Base-by-base conservation (phyloP, 2,797 vertebrate species). In the Thunnus albacares region DNA sequence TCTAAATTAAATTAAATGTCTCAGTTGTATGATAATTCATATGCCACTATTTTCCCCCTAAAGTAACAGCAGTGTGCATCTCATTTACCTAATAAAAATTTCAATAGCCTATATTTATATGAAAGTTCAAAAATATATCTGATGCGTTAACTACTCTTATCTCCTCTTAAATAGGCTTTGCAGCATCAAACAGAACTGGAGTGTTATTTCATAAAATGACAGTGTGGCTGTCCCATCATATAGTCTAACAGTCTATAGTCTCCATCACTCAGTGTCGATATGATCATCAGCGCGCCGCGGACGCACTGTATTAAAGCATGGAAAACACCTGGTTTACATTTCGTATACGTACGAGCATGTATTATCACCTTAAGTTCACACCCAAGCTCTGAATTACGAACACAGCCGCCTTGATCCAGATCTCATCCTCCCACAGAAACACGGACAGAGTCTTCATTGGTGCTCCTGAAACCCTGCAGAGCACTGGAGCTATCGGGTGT, bases 391-490 rank as follows among this genome's bases (percentile, higher is more conserved):
- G 30, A 78, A 30, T 38, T 51, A 11, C 51, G 28, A 33, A 49
- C 52, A 22, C 63, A 59, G 22, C 13, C 22, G 61, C 66, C 30
- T 55, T 18, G 52, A 88, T 81, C 65, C 74, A 80, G 76, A 88
- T 85, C 49, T 81, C 22, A 63, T 80, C 92, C 90, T 88, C 86
- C 86, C 89, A 83, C 83, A 73, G 75, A 82, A 71, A 71, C 83
- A 72, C 82, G 70, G 81, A 92, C 82, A 4, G 79, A 1, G 75
- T 73, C 64, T 63, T 61, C 78, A 95, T 93, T 93, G 92, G 93
- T 82, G 80, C 91, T 74, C 30, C 59, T 63, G 71, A 55, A 33
- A 38, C 58, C 52, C 81, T 35, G 61, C 63, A 58, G 57, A 69
- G 55, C 86, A 82, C 79, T 82, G 89, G 87, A 79, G 70, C 77